Conservation (phyloP, 2,113 vertebrate species). For the Oreochromis tanganicae region DNA sequence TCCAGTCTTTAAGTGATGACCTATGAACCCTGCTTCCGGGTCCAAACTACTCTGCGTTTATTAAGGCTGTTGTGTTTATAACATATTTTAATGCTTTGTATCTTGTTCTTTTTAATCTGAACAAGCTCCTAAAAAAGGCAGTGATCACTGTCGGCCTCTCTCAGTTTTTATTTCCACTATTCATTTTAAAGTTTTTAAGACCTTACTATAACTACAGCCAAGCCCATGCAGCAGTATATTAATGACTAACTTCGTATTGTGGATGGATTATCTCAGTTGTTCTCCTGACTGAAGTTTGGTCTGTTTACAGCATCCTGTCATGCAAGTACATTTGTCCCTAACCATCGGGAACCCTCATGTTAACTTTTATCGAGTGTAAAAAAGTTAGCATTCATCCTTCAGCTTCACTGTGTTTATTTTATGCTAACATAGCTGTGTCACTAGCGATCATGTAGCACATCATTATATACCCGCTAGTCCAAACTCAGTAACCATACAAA, state of each 20-base stretch:
- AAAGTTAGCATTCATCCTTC: not conserved
- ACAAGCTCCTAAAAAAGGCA: not conserved
- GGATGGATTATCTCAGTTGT: not conserved
- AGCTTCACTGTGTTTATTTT: not conserved
- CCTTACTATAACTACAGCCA: not conserved
- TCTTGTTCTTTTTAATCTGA: not conserved
- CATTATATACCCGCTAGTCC: fast-evolving
- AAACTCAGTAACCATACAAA: not conserved
- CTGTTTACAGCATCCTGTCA: not conserved
- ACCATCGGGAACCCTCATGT: not conserved
- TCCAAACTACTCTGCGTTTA: not conserved
- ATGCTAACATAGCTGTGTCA: not conserved
- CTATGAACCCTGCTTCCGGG: not conserved
- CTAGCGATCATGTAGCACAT: not conserved
- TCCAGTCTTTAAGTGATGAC: not conserved
- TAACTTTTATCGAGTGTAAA: fast-evolving
- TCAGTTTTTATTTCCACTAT: not conserved
- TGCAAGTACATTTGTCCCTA: not conserved
- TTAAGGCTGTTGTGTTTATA: not conserved
- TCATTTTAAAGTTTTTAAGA: not conserved
- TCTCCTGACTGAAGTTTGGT: not conserved
- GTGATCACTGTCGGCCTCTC: not conserved
- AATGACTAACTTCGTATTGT: not conserved
- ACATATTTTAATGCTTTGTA: not conserved
- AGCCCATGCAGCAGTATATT: not conserved